Conservation (phyloP, 2,113 vertebrate genomes). For the Tricholaema leucomelas region DNA sequence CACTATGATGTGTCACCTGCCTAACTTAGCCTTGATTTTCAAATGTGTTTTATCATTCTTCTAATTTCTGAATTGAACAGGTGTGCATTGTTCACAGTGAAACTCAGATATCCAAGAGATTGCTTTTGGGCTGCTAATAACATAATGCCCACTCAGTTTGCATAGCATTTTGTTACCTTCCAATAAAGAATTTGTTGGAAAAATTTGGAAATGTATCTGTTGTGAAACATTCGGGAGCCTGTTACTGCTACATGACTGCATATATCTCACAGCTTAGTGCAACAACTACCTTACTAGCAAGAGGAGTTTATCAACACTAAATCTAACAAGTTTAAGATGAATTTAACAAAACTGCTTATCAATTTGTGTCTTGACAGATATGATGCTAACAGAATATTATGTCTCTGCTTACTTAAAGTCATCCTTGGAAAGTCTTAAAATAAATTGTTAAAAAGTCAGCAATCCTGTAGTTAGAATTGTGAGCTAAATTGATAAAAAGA, state of each 20-base stretch:
- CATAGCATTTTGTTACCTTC: background rate
- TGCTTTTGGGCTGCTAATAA: background rate
- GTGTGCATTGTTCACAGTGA: rapidly evolving
- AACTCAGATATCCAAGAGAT: rapidly evolving
- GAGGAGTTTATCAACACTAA: background rate
- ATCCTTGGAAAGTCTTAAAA: background rate
- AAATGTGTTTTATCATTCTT: background rate
- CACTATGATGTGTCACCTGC: background rate
- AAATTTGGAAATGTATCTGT: background rate
- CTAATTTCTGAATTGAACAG: background rate
- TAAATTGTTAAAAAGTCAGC: background rate
- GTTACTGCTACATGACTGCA: background rate
- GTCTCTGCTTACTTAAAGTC: background rate
- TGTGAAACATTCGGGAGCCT: background rate
- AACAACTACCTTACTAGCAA: rapidly evolving
- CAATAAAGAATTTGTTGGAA: background rate
- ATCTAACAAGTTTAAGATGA: too few relatives aligned
- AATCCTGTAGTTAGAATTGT: background rate
- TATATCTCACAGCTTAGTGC: background rate
- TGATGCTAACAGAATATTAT: background rate
- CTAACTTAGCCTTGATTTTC: background rate
- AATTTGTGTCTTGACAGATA: background rate
- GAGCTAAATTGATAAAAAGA: background rate
- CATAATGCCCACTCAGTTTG: rapidly evolving
- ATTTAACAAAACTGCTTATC: background rate